These are phyloP conservation scores for Mesorhabditis spiculigera DNA, from an alignment of 2,888 invertebrate species.

Conservation along the genomic window DNA sequence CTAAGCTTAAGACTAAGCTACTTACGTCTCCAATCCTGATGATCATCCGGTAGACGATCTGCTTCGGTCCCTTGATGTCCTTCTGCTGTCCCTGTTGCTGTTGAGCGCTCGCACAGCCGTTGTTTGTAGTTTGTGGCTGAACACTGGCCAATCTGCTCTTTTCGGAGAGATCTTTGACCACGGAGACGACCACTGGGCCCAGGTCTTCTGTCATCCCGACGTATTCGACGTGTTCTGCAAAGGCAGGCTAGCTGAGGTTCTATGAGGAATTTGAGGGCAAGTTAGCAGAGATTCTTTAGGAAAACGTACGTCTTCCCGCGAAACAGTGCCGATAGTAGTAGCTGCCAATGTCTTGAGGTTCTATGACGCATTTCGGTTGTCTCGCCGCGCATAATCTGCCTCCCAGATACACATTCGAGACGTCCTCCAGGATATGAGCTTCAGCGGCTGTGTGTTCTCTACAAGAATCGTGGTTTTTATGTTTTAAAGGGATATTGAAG, in stretches of 20 bases:
- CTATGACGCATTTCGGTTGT: constrained; percentile 56
- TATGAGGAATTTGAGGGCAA: too few species aligned
- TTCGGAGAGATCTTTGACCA: constrained; percentile 66
- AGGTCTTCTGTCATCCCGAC: constrained; percentile 90
- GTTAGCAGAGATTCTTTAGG: neutral
- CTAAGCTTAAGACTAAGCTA: neutral
- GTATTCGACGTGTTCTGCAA: constrained; percentile 88
- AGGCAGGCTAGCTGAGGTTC: too few species aligned
- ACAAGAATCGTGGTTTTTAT: neutral
- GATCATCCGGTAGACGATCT: constrained; percentile 76
- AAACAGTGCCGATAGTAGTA: constrained; percentile 86
- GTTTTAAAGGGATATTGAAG: too few species aligned
- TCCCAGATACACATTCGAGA: constrained; percentile 72
- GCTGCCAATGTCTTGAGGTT: constrained; percentile 70
- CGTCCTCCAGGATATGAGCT: constrained; percentile 56
- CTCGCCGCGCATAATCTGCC: constrained; percentile 70
- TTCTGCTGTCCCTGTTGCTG: constrained; percentile 23
- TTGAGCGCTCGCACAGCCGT: too few species aligned
- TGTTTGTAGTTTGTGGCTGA: too few species aligned
- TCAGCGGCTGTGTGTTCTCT: constrained; percentile 31
- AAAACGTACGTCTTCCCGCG: constrained; percentile 72
- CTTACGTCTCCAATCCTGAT: constrained; percentile 78
- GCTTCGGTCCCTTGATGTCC: constrained; percentile 61
- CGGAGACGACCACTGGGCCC: constrained; percentile 41
- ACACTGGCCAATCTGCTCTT: neutral